Evolutionary conservation across 2,113 vertebrate species (phyloP), one percentile per base, ranked within the genome.

Genomic region (Microcebus jonahi): DNA sequence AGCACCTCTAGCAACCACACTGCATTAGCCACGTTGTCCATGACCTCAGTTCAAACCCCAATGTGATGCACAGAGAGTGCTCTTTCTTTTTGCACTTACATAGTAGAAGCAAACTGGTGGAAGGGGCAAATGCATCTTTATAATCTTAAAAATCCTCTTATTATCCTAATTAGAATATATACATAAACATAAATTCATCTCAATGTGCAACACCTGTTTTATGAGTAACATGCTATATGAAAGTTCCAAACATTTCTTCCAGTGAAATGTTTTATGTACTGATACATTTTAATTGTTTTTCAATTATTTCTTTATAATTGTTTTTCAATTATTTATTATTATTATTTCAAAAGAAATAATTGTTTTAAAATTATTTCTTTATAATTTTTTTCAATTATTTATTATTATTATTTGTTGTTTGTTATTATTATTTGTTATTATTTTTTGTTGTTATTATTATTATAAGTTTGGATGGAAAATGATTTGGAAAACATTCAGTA

Each of bases 381-480:
- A 92, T 83, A 97, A 77, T 90, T 96, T 88, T 88, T 81, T 91
- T 70, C 31, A 84, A 57, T 91, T 95, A 57, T 17, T 87, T 31
- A 20, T 61, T 95, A 45, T 45, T 45, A 45, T 45, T 45, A 45
- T 45, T 45, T 45, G 8, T 45, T 45, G 42, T 17, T 87, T n/a
- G 17, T 61, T 95, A 45, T 45, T 45, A 45, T 45, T 45, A 45
- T 45, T 45, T 45, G 7, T 45, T 45, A 45, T 45, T 45, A 45
- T 45, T 45, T 8, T 45, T 45, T 45, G 7, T 45, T 45, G 8
- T 45, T 45, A 8, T 1, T 45, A 42, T 42, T 42, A 42, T 42
- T 95, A 92, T 83, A 97, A 77, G 87, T 96, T 88, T 81, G 50
- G 87, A 90, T 77, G 25, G 31, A 63, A 95, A 96, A 63, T 88